Evolutionary conservation across 1,140 invertebrate species (phyloP), one percentile per base, ranked within the genome.

Genomic region (Zaprionus tsacasi): DNA sequence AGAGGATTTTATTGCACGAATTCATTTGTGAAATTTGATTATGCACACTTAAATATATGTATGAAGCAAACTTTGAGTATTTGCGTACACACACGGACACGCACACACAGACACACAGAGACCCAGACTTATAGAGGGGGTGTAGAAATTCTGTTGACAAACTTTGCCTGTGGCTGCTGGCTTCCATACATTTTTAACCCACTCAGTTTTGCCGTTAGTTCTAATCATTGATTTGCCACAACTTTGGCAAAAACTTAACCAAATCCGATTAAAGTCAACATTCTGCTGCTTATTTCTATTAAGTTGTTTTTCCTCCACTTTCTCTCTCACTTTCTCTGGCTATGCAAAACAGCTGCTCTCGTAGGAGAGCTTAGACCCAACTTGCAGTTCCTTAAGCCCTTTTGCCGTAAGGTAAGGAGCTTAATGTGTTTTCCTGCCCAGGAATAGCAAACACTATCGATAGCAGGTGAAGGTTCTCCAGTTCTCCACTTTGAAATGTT

Each of bases 11-110:
- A 78, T 78, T 73, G 70, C 64, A 64, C 64, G 71, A 61, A 78
- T 77, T 72, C 69, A 72, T 59, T 72, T 76, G 74, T 72, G 69
- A 76, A 66, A 79, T 76, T 76, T 67, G 73, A 71, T 71, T 79
- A 79, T 76, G 60, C 72, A 78, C 67, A 75, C 43, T 75, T 64
- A 52, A 56, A 57, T 74, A 35, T 70, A 52, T 64, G 66, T 68
- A 30, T 66, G 59, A 48, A 56, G 45, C 11, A 50, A 21, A 50
- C 45, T 52, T 64, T 36, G 43, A 17, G 36, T 54, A 63, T 43
- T 60, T 69, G 35, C 50, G 59, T 35, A 57, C 59, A 61, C 58
- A 61, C 57, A 45, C 13, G 50, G 27, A 58, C 55, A 67, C 55
- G 58, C 43, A 56, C 45, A 54, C 35, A 54, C 35, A 52, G 11